Conservation (phyloP, 2,113 vertebrate species). For the Elachura formosa region DNA sequence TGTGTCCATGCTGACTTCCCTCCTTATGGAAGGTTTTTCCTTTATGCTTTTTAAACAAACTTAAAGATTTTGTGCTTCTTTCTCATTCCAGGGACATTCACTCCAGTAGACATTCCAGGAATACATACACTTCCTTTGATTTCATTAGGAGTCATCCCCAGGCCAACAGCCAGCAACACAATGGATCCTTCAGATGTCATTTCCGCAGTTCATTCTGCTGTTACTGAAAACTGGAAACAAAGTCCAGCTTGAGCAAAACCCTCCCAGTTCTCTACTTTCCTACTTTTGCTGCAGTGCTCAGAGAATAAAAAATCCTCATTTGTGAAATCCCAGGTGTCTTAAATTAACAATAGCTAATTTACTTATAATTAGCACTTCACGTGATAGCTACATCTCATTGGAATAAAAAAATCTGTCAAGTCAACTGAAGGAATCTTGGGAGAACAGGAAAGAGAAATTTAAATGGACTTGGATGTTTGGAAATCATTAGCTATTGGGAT, state of each 20-base stretch:
- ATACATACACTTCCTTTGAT: neutral
- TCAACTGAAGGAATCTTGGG: neutral
- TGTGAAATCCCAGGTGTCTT: neutral
- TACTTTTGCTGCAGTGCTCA: neutral
- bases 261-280: neutral
- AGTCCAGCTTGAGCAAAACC: neutral
- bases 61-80: neutral
- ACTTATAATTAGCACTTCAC: neutral
- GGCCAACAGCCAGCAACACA: neutral
- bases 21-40: neutral
- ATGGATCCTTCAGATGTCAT: neutral
- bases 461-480: neutral
- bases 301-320: neutral
- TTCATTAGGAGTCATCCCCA: neutral
- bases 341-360: neutral
- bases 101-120: neutral
- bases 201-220: neutral
- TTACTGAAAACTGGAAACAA: neutral
- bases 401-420: neutral
- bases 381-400: neutral
- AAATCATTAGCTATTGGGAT: neutral
- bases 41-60: neutral
- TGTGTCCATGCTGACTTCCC: neutral
- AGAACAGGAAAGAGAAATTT: neutral
- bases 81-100: neutral